These are phyloP conservation scores for Gallinago solitaria DNA, from an alignment of 2,797 vertebrate species.

Conservation along the genomic window DNA sequence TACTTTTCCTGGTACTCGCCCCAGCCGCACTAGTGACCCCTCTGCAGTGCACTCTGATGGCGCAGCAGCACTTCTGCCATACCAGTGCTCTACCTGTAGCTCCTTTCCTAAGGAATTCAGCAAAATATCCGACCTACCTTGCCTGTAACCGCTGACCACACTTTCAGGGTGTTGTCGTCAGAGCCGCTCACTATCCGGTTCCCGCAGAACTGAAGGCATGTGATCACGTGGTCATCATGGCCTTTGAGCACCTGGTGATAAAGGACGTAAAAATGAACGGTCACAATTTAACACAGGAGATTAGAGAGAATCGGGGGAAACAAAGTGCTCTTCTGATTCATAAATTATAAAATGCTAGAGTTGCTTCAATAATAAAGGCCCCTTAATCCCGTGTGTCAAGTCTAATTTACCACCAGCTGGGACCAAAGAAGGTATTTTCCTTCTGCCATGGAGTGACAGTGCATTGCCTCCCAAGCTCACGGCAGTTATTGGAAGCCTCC, in stretches of 20 bases:
- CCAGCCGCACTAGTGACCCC: neutral
- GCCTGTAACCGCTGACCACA: slow-evolving; percentile 98
- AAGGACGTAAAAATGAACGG: neutral
- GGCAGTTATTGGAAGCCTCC: neutral
- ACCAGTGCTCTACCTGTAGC: neutral
- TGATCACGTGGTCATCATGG: slow-evolving; percentile 98
- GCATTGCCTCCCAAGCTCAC: neutral
- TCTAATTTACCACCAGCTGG: slow-evolving; percentile 42
- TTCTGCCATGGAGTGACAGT: neutral
- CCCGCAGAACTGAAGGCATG: slow-evolving; percentile 98
- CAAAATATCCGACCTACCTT: slow-evolving; percentile 80
- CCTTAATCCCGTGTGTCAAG: neutral
- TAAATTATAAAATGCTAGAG: slow-evolving; percentile 39
- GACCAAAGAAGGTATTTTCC: slow-evolving; percentile 28
- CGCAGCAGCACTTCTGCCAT: neutral
- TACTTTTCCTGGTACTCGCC: rapidly evolving
- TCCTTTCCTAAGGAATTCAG: neutral
- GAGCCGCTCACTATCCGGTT: slow-evolving; percentile 98
- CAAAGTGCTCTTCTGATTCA: slow-evolving; percentile 5
- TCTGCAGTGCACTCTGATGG: rapidly evolving
- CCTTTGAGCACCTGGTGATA: slow-evolving; percentile 94
- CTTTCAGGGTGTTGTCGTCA: slow-evolving; percentile 98
- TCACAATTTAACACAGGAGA: neutral
- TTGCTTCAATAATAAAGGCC: slow-evolving; percentile 22
- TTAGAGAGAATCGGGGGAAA: neutral